A percentile compares a stretch with the other conserved stretches of the same genome.
phyloP scores from a whole-genome alignment of 2,113 vertebrate genomes.

The Junco hyemalis region DNA sequence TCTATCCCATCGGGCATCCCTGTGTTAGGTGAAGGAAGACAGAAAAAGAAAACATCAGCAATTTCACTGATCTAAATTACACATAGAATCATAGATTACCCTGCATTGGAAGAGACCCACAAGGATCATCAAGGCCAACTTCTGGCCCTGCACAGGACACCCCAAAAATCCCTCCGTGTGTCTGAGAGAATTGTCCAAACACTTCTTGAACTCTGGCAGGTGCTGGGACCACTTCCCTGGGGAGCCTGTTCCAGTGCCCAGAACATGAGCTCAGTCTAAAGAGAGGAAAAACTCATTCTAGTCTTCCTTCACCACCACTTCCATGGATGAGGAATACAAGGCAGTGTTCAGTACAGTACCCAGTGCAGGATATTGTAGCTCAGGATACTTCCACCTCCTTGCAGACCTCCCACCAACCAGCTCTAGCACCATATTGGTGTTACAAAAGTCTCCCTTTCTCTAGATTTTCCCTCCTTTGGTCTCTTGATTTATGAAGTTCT shows the following conservation, averaged over 20 bases:
- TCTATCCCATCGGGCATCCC: background rate
- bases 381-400: background rate
- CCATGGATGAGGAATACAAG: background rate
- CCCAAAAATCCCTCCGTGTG: background rate
- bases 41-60: background rate
- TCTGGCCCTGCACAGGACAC: background rate
- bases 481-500: background rate
- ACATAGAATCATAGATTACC: background rate
- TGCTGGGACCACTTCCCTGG: background rate
- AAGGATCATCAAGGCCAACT: background rate
- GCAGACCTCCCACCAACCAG: background rate
- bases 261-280: background rate
- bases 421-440: background rate
- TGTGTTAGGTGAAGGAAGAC: fast-evolving
- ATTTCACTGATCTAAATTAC: background rate
- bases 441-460: background rate
- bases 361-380: background rate
- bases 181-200: background rate
- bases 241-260: background rate
- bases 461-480: background rate
- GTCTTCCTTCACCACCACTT: background rate
- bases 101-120: background rate
- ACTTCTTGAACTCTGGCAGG: background rate
- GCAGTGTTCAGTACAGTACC: background rate
- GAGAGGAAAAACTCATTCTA: background rate